Evolutionary conservation across 2,113 vertebrate species (phyloP).

Genomic region (Nannobrachium achirus): DNA sequence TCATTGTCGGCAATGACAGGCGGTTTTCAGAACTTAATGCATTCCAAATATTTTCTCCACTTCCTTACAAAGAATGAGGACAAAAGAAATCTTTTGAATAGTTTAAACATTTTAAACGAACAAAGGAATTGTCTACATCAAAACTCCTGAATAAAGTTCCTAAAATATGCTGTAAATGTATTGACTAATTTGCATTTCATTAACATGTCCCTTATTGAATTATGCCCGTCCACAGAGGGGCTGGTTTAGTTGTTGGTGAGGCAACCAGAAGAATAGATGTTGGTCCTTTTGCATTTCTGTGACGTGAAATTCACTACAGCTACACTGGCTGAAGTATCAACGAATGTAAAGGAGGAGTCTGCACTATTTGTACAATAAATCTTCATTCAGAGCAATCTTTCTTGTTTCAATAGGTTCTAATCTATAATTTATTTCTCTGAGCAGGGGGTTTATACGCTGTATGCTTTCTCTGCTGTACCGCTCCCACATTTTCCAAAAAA

Average conservation of each 20-base stretch:
- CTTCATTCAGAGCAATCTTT: neutral
- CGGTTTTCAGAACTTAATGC: constrained; percentile 73
- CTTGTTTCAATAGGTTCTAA: too few relatives aligned
- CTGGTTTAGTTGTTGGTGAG: constrained; percentile 18
- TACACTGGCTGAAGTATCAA: neutral
- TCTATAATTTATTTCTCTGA: too few relatives aligned
- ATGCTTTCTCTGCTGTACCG: neutral
- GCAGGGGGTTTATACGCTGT: neutral
- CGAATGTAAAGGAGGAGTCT: neutral
- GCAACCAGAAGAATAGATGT: constrained; percentile 25
- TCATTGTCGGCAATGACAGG: constrained; percentile 76
- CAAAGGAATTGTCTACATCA: constrained; percentile 58
- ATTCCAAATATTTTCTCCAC: constrained; percentile 76
- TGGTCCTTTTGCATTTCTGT: constrained; percentile 12
- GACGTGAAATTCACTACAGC: neutral
- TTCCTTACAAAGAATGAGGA: constrained; percentile 56
- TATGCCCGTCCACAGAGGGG: constrained; percentile 20
- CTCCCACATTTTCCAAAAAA: too few relatives aligned
- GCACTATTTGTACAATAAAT: constrained; percentile 2
- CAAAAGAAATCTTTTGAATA: constrained; percentile 67
- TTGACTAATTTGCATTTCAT: constrained; percentile 71
- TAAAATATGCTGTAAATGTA: constrained; percentile 62
- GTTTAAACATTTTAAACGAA: constrained; percentile 65
- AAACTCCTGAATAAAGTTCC: constrained; percentile 63
- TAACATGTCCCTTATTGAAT: constrained; percentile 57